Base-by-base conservation (phyloP, 1,140 invertebrate genomes). In the Uloborus diversus region DNA sequence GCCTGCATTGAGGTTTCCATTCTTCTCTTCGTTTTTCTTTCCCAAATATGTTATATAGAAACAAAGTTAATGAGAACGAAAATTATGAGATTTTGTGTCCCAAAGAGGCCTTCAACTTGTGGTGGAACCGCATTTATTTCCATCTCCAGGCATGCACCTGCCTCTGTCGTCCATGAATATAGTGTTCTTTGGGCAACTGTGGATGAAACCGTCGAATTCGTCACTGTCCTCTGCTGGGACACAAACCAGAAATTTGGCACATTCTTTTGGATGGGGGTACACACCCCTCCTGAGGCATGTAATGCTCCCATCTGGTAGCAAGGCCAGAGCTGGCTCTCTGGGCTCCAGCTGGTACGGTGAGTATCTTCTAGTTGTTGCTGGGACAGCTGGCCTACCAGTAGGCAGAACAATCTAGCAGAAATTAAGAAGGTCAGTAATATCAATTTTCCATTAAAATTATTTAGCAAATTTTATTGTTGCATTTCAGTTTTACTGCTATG, bases 211-310 rank as follows among this genome's bases (percentile, higher is more conserved):
- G 7, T 80, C 70, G 4, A 83, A 71, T 9, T 70, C 79, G n/a
- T 80, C 65, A 4, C 20, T 32, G 11, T 75, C 11, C 0, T 68
- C 62, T 0, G 82, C 75, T 37, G 84, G 84, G 4, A 83, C 84
- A 33, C 84, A 85, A 14, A 85, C 84, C 33, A 85, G 75, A 57
- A 85, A 85, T 75, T 81, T 83, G 28, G 82, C 80, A 64, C 84
- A 85, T 47, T 82, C 83, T 17, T 81, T 78, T 0, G 84, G 84
- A 42, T 85, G 84, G 11, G 78, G 68, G 37, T 83, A 84, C 9
- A 85, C 83, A 13, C 84, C 84, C 23, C 84, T 78, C 20, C 81
- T 71, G 4, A 65, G 59, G 37, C 84, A 85, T 13, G 61, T 82
- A 23, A 83, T 56, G 3, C 69, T 69, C 3, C 80, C 83, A 13